Evolutionary conservation across 2,888 invertebrate genomes (phyloP).

Genomic region (Campoplex capitator): DNA sequence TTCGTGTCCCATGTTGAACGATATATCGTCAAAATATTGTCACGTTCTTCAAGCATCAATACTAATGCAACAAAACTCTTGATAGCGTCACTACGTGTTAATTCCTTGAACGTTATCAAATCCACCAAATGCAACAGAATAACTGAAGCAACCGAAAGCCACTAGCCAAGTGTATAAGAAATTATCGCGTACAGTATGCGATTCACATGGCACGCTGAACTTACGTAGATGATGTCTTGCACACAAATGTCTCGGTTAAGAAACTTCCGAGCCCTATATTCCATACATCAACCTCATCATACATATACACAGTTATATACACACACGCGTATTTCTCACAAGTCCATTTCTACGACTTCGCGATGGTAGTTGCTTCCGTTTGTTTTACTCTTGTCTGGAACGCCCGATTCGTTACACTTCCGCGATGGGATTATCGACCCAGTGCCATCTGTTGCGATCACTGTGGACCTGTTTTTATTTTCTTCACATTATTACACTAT

Average conservation of each 20-base stretch:
- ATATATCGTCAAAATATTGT: not conserved
- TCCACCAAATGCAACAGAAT: conserved; percentile 16
- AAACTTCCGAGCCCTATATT: conserved; percentile 24
- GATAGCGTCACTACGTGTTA: not conserved
- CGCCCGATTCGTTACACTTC: conserved; percentile 49
- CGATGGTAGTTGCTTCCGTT: conserved; percentile 33
- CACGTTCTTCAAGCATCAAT: not conserved
- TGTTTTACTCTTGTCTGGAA: conserved; percentile 58
- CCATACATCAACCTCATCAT: not conserved
- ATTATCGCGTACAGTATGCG: conserved; percentile 17
- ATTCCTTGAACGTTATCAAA: not conserved
- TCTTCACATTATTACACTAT: conserved; percentile 62
- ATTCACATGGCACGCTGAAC: conserved; percentile 49
- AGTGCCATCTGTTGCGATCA: conserved; percentile 45
- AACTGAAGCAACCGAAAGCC: conserved; percentile 11
- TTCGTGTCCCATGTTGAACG: not conserved
- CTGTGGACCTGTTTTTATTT: conserved; percentile 67
- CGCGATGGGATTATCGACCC: conserved; percentile 43
- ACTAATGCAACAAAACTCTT: not conserved
- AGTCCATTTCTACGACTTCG: conserved; percentile 31
- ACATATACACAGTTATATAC: not conserved
- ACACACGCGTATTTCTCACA: conserved; percentile 23
- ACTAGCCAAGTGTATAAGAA: conserved; percentile 10
- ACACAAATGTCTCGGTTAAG: conserved; percentile 50
- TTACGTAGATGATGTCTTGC: conserved; percentile 34